phyloP scores from a whole-genome alignment of 2,113 vertebrate species.

The Silurus meridionalis region DNA sequence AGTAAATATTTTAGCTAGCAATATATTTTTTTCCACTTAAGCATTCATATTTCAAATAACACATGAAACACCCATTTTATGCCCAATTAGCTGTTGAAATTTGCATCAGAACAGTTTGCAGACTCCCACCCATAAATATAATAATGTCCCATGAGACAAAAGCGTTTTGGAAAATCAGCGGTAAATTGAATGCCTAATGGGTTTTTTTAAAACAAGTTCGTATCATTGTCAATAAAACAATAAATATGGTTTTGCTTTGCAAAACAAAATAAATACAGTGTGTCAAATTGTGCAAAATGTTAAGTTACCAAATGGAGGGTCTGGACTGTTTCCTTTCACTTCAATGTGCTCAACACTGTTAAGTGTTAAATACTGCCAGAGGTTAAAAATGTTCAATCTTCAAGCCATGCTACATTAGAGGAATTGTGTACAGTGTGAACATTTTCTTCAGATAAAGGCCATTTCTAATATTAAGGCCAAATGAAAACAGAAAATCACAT shows the following conservation, averaged over 20 bases:
- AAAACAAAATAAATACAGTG: not conserved
- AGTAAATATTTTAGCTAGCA: not conserved
- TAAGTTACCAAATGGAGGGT: not conserved
- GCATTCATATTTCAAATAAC: not conserved
- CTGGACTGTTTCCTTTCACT: slow-evolving; percentile 11
- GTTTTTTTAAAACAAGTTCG: not conserved
- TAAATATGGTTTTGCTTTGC: not conserved
- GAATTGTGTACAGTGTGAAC: not conserved
- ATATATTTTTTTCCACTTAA: not conserved
- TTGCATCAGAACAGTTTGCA: not conserved
- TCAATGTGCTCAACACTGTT: slow-evolving; percentile 3
- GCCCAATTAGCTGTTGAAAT: not conserved
- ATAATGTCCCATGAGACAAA: not conserved
- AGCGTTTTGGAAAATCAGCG: not conserved
- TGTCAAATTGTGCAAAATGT: not conserved
- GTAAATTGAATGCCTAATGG: not conserved
- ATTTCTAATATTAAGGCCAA: slow-evolving; percentile 1
- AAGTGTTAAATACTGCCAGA: slow-evolving; percentile 10
- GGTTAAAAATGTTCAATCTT: not conserved
- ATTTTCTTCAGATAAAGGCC: not conserved
- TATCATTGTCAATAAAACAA: not conserved
- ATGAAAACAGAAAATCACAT: not conserved
- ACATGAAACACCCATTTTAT: not conserved
- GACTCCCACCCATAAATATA: not conserved
- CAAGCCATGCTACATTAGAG: not conserved